Percentiles rank a stretch among this genome's conserved stretches.
These are phyloP conservation scores for Baccha elongata DNA, from an alignment of 2,888 invertebrate species.

Conservation along the genomic window DNA sequence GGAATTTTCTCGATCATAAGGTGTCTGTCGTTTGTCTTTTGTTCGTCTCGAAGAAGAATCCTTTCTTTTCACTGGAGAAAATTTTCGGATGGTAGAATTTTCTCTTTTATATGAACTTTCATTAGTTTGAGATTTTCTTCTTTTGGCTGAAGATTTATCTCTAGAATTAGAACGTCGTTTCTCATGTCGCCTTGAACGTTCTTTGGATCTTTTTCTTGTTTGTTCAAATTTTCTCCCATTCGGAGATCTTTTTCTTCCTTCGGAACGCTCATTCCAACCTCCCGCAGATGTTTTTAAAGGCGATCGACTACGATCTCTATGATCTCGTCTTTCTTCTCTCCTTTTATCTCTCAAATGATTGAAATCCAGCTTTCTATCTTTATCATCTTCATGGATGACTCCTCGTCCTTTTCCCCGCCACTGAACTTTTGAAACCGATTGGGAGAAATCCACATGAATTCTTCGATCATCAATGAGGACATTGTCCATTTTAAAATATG, in stretches of 20 bases:
- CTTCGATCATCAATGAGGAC: conserved; percentile 98
- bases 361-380: conserved; percentile 77
- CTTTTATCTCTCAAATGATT: conserved; percentile 73
- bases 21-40: background rate
- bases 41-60: background rate
- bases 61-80: background rate
- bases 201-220: too few relatives aligned
- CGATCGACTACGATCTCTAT: conserved; percentile 37
- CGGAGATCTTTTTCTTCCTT: background rate
- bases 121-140: conserved; percentile 1
- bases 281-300: conserved; percentile 1
- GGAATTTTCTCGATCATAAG: background rate
- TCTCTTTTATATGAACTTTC: background rate
- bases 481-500: conserved; percentile 99
- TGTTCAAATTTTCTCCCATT: background rate
- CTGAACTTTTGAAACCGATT: conserved; percentile 97
- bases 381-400: conserved; percentile 82
- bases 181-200: background rate
- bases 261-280: background rate
- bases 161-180: background rate
- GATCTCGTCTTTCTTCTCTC: background rate
- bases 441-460: conserved; percentile 99
- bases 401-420: conserved; percentile 95
- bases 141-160: background rate
- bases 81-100: background rate